Percentiles rank a stretch among this genome's conserved stretches.
These are phyloP conservation scores for Sebastiscus albofasciatus DNA, from an alignment of 2,797 vertebrate species.

Conservation along the genomic window DNA sequence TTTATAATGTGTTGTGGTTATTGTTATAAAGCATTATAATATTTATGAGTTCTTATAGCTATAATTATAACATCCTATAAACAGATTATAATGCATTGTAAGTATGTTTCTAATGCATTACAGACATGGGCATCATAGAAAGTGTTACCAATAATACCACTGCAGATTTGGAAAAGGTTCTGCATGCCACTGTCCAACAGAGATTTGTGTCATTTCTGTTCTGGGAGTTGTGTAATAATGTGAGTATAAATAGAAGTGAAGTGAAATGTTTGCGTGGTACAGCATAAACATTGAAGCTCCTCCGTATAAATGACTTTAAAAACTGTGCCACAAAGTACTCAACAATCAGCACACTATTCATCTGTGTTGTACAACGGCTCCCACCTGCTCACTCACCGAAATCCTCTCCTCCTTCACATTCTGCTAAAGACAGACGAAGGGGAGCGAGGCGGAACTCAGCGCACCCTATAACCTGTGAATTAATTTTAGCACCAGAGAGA, in stretches of 20 bases:
- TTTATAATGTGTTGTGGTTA: background rate
- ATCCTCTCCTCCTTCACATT: conserved; percentile 33
- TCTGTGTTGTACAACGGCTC: conserved; percentile 11
- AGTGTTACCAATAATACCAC: background rate
- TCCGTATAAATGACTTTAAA: conserved; percentile 18
- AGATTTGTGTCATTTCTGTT: background rate
- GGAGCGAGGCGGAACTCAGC: conserved; percentile 27
- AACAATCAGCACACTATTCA: conserved; percentile 36
- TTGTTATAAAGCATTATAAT: background rate
- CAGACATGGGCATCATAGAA: background rate
- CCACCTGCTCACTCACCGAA: conserved; percentile 37
- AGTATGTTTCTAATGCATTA: background rate
- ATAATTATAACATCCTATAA: background rate
- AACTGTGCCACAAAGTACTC: conserved; percentile 11
- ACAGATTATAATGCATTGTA: background rate
- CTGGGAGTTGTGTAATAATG: background rate
- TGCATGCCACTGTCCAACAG: background rate
- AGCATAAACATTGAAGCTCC: background rate
- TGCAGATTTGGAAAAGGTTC: background rate
- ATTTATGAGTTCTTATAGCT: background rate
- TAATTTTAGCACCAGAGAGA: conserved; percentile 54
- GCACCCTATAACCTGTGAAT: conserved; percentile 47
- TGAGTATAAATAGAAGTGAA: background rate
- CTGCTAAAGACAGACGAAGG: conserved; percentile 35
- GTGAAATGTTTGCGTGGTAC: background rate